Percentiles rank a stretch among this genome's conserved stretches.
Conservation (phyloP, 2,797 vertebrate species). For the Trachops cirrhosus region DNA sequence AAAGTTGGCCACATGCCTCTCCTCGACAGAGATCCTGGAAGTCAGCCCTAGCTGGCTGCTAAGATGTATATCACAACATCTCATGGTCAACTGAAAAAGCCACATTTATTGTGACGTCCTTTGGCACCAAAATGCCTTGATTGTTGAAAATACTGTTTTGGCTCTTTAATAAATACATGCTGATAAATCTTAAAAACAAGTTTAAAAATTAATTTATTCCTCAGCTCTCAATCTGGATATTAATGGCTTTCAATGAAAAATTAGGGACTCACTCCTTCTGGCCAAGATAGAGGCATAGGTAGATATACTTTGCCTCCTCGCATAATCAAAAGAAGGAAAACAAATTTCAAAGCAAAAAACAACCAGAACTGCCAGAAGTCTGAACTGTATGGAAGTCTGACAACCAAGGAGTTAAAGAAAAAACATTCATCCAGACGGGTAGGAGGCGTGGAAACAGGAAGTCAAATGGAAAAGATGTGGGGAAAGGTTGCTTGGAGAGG, state of each 20-base stretch:
- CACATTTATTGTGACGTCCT: background rate
- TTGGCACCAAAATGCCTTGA: background rate
- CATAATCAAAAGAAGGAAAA: too few species aligned
- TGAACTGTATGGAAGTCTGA: too few species aligned
- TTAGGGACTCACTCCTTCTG: background rate
- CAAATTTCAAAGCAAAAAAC: too few species aligned
- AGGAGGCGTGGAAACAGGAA: too few species aligned
- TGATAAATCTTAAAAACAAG: constrained; percentile 13
- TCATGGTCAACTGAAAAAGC: background rate
- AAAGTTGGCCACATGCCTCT: background rate
- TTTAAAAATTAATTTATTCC: constrained; percentile 16
- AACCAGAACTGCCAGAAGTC: too few species aligned
- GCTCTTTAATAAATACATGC: background rate
- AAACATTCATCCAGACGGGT: too few species aligned
- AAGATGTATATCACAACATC: background rate
- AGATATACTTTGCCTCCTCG: too few species aligned
- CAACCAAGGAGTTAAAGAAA: too few species aligned
- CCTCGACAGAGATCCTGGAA: background rate
- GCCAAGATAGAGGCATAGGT: too few species aligned
- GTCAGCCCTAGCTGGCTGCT: background rate
- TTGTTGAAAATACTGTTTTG: constrained; percentile 3
- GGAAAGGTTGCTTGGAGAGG: too few species aligned
- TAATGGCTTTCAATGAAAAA: constrained; percentile 13
- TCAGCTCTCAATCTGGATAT: background rate
- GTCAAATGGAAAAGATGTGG: too few species aligned